A percentile compares a stretch with the other conserved stretches of the same genome.
These are phyloP conservation scores for Pterocles burchelli DNA, from an alignment of 2,113 vertebrate genomes.

Conservation along the genomic window DNA sequence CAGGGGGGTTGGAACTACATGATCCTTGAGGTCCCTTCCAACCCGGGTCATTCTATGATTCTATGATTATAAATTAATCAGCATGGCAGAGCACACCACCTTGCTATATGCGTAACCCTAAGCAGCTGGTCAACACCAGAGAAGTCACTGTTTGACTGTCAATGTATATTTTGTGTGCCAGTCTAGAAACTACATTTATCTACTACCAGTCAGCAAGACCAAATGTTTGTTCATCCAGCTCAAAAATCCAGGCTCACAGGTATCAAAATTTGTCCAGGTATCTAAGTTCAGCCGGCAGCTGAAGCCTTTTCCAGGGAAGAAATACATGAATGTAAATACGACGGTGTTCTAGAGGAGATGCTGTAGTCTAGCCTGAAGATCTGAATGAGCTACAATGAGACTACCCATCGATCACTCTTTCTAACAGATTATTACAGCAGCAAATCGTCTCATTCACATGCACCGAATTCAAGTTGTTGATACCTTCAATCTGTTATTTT, in stretches of 20 bases:
- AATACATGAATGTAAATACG: background rate
- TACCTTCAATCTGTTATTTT: background rate
- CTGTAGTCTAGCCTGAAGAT: background rate
- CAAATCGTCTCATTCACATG: rapidly evolving
- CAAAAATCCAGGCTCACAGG: background rate
- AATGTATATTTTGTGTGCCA: background rate
- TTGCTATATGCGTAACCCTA: background rate
- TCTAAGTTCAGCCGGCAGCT: background rate
- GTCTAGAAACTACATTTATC: background rate
- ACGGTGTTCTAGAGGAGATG: background rate
- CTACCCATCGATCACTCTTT: background rate
- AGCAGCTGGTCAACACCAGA: background rate
- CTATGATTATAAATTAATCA: background rate
- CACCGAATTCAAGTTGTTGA: background rate
- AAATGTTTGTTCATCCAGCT: background rate
- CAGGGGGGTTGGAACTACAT: no score
- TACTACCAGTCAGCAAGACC: background rate
- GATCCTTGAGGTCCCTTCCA: no score
- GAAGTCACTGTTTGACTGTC: background rate
- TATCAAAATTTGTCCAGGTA: background rate
- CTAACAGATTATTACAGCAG: background rate
- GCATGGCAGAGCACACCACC: background rate
- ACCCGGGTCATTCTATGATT: no score
- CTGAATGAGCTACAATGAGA: background rate
- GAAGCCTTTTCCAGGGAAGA: background rate